phyloP scores from a whole-genome alignment of 2,113 vertebrate species.

The Sisor rabdophorus region DNA sequence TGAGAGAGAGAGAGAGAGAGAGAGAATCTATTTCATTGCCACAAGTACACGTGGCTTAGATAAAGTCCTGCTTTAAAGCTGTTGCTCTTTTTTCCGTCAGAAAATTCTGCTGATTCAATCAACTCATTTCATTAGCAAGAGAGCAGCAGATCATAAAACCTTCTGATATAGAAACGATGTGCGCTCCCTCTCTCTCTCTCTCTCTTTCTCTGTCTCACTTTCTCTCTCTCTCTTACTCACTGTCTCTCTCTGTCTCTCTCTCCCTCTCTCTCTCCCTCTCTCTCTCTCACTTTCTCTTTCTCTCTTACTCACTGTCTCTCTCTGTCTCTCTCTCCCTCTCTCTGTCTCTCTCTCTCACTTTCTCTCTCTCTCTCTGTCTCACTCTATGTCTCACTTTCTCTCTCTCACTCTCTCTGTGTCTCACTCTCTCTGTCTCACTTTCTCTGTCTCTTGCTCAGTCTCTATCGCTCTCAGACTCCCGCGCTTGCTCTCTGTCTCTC shows the following conservation, averaged over 20 bases:
- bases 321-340: neutral
- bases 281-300: no score
- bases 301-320: neutral
- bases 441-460: no score
- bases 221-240: no score
- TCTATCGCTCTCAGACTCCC: no score
- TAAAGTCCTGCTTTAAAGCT: neutral
- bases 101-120: neutral
- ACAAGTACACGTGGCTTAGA: conserved; percentile 20
- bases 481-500: no score
- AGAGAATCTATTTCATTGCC: neutral
- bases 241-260: neutral
- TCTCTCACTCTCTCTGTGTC: no score
- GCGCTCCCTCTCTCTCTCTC: neutral
- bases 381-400: no score
- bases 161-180: neutral
- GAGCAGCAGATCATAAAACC: neutral
- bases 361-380: no score
- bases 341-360: no score
- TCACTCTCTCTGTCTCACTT: no score
- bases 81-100: neutral
- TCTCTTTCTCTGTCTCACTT: no score
- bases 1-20: neutral
- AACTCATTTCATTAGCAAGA: no score
- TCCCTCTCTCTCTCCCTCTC: neutral